These are phyloP conservation scores for Furnarius figulus DNA, from an alignment of 2,113 vertebrate species.

Conservation along the genomic window DNA sequence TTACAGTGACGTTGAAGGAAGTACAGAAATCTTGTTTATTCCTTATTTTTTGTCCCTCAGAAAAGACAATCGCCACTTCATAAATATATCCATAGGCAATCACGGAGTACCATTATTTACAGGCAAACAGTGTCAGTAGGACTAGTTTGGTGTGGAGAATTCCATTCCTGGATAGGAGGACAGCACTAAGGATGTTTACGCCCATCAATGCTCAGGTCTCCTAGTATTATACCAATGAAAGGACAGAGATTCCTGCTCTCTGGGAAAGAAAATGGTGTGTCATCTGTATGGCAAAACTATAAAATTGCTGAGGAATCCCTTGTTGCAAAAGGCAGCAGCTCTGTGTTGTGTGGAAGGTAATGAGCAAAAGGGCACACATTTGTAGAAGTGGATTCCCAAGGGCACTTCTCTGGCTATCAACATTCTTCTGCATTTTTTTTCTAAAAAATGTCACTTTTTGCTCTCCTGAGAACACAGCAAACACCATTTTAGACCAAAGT, in stretches of 20 bases:
- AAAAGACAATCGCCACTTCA: neutral
- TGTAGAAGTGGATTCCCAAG: neutral
- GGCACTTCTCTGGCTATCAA: neutral
- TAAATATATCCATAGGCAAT: neutral
- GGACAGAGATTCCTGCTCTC: neutral
- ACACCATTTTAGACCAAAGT: neutral
- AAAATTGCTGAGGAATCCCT: neutral
- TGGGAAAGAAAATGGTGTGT: neutral
- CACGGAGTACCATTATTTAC: neutral
- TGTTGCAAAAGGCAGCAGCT: neutral
- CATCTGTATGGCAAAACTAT: neutral
- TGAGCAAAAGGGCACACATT: accelerated
- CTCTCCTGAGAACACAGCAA: neutral
- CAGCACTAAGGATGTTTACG: neutral
- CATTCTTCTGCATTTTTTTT: neutral
- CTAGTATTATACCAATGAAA: neutral
- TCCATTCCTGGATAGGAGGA: neutral
- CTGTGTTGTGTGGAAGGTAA: neutral
- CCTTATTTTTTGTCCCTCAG: neutral
- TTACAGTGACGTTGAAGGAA: neutral
- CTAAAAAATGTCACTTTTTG: neutral
- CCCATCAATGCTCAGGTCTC: neutral
- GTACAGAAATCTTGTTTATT: neutral
- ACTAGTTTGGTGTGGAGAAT: neutral
- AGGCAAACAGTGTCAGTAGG: neutral